Conservation (phyloP, 2,888 invertebrate species). For the Mythimna lalbum region DNA sequence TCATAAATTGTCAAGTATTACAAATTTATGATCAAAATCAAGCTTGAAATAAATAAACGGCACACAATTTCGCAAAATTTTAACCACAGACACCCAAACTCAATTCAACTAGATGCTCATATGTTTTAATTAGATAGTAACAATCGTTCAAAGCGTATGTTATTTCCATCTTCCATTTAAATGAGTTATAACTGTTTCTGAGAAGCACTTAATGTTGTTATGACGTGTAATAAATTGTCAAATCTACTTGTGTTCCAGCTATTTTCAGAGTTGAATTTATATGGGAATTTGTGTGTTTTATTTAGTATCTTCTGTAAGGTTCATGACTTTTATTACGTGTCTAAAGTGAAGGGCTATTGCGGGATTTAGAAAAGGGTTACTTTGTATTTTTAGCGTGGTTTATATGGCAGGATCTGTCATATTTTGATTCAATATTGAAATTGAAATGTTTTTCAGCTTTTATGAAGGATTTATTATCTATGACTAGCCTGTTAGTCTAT, state of each 20-base stretch:
- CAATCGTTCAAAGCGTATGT: constrained; percentile 66
- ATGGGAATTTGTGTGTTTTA: constrained; percentile 52
- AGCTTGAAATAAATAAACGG: neutral
- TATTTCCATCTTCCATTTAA: constrained; percentile 72
- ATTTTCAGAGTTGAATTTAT: constrained; percentile 54
- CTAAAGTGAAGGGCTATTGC: constrained; percentile 42
- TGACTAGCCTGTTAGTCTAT: too few species aligned
- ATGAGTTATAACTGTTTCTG: constrained; percentile 78
- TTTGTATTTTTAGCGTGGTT: constrained; percentile 29
- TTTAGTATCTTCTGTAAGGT: constrained; percentile 39
- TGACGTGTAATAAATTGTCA: constrained; percentile 65
- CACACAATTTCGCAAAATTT: constrained; percentile 24
- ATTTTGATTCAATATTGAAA: constrained; percentile 1
- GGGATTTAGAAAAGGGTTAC: constrained; percentile 37
- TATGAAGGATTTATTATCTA: neutral
- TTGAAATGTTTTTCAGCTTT: neutral
- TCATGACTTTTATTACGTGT: constrained; percentile 55
- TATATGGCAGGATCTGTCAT: constrained; percentile 2
- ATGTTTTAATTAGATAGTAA: constrained; percentile 75
- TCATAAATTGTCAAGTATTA: neutral
- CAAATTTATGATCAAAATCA: neutral
- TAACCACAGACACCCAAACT: constrained; percentile 36
- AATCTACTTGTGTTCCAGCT: constrained; percentile 54
- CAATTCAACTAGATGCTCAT: constrained; percentile 29
- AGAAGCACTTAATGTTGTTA: constrained; percentile 68